phyloP scores from a whole-genome alignment of 2,797 vertebrate genomes.

The Alauda arvensis region DNA sequence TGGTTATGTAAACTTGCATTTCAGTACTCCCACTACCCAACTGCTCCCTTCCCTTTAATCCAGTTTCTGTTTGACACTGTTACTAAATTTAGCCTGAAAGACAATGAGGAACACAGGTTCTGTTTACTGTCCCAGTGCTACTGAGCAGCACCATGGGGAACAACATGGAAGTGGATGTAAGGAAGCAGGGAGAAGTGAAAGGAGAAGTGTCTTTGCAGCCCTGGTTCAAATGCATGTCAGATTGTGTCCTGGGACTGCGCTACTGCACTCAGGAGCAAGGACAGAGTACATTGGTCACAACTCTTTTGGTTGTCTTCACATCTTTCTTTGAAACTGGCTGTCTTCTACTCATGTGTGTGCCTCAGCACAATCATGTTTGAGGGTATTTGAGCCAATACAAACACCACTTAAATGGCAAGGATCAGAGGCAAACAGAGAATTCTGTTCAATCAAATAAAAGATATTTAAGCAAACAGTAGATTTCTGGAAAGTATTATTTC shows the following conservation, averaged over 20 bases:
- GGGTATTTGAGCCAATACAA: conserved; percentile 25
- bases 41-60: not conserved
- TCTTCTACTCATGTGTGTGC: not conserved
- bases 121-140: not conserved
- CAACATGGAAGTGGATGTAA: not conserved
- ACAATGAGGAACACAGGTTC: not conserved
- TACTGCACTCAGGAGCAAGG: accelerated
- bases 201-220: not conserved
- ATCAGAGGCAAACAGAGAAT: conserved; percentile 35
- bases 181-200: not conserved
- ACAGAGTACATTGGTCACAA: not conserved
- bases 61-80: not conserved
- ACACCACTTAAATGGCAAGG: conserved; percentile 8
- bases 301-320: not conserved
- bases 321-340: not conserved
- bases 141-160: not conserved
- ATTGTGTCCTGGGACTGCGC: not conserved
- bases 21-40: not conserved
- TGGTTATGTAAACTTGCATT: not conserved
- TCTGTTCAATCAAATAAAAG: conserved; percentile 23
- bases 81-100: not conserved
- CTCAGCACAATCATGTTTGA: not conserved
- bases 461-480: conserved; percentile 23
- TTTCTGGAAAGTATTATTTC: conserved; percentile 7
- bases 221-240: not conserved